Evolutionary conservation across 2,888 invertebrate species (phyloP), one percentile per base, ranked within the genome.

Genomic region (Stenurella melanura): DNA sequence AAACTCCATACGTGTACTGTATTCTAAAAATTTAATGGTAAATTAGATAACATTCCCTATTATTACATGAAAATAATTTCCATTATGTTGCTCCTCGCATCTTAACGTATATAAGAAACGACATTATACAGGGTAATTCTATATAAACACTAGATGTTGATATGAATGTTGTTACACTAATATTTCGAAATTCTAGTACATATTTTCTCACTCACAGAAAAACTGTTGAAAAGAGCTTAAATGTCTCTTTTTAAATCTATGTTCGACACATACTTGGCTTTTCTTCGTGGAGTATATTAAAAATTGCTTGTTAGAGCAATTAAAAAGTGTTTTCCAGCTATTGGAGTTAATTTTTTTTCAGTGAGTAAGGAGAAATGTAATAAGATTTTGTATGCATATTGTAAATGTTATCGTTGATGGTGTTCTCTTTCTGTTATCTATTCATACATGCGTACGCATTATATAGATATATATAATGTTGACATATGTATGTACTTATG

Each of bases 101-200:
- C 50, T n/a, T 50, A 50, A 50, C n/a, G 7, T 50, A 50, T 15
- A 12, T 42, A 50, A 50, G n/a, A n/a, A 50, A 50, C 50, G n/a
- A 50, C n/a, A 50, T n/a, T 50, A 50, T 50, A 50, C 50, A 50
- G 50, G 50, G 50, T 50, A 50, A 50, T 50, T 50, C 50, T 50
- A 50, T 50, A 50, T 42, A 50, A 50, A n/a, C 50, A 6, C 50
- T 50, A 50, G 6, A 50, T 50, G 50, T 50, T 50, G 50, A 42
- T 42, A 42, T 42, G 42, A 50, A 50, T 50, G 50, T 50, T 50
- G 50, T 50, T 50, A 17, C 50, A 50, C 50, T 50, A 50, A 12
- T 7, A 9, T 50, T 50, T 50, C 4, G 12, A 42, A 42, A 42
- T 42, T 15, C 4, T 38, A 38, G 1, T 42, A 12, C 50, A 50